phyloP scores from a whole-genome alignment of 2,888 invertebrate species.

The Lacanobia wlatinum region DNA sequence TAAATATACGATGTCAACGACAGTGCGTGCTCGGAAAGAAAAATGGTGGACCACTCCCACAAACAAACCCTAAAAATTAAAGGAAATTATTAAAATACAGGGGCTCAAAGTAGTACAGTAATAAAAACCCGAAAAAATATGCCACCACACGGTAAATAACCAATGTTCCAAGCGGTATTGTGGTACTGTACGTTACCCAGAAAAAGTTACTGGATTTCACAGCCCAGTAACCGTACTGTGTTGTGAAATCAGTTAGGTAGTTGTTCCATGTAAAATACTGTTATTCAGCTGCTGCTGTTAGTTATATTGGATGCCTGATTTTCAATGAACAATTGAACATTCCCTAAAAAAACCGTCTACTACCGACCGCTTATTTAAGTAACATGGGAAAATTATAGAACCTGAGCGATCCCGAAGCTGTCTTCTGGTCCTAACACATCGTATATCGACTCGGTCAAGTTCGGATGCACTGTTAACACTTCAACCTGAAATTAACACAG shows the following conservation, averaged over 20 bases:
- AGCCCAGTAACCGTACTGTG: too few relatives aligned
- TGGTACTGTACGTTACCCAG: too few relatives aligned
- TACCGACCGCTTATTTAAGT: too few relatives aligned
- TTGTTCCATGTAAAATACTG: neutral
- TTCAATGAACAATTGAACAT: too few relatives aligned
- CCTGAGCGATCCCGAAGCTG: slow-evolving; percentile 90
- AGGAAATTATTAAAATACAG: neutral
- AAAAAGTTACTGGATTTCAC: too few relatives aligned
- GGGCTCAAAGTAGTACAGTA: neutral
- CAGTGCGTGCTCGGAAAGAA: slow-evolving; percentile 89
- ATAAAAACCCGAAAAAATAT: neutral
- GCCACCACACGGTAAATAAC: too few relatives aligned
- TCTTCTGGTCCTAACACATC: slow-evolving; percentile 89
- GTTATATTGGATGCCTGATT: too few relatives aligned
- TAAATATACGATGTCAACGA: slow-evolving; percentile 88
- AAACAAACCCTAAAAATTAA: slow-evolving; percentile 87
- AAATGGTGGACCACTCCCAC: slow-evolving; percentile 89
- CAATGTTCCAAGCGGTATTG: neutral
- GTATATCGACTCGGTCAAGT: slow-evolving; percentile 88
- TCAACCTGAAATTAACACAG: slow-evolving; percentile 81
- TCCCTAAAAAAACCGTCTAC: too few relatives aligned
- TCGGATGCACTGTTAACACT: slow-evolving; percentile 88
- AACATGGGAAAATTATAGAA: slow-evolving; percentile 50
- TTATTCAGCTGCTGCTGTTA: neutral
- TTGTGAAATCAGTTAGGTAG: neutral